phyloP scores from a whole-genome alignment of 2,113 vertebrate genomes.

The Larimichthys polyactis region DNA sequence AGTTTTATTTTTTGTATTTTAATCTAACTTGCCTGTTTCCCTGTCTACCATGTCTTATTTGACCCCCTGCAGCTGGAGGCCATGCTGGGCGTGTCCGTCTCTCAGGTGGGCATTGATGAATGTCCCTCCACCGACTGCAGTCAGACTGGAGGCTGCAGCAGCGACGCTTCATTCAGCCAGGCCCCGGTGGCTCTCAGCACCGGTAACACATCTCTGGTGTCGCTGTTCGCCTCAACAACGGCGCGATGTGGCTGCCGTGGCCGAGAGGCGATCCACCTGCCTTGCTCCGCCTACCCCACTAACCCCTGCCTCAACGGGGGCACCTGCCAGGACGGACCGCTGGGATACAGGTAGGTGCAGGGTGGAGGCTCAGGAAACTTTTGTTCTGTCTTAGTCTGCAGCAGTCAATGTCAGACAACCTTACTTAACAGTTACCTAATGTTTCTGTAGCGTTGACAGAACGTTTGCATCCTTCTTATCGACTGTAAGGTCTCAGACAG shows the following conservation, averaged over 20 bases:
- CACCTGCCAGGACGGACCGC: constrained; percentile 85
- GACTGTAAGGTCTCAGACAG: constrained; percentile 18
- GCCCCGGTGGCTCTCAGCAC: constrained; percentile 81
- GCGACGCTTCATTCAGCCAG: constrained; percentile 78
- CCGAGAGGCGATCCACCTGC: constrained; percentile 80
- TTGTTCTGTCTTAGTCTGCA: too few relatives aligned
- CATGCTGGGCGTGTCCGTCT: constrained; percentile 83
- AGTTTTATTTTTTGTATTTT: not conserved
- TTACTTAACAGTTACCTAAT: too few relatives aligned
- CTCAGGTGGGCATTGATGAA: constrained; percentile 88
- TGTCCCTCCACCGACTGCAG: constrained; percentile 85
- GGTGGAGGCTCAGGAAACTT: not conserved
- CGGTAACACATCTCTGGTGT: constrained; percentile 85
- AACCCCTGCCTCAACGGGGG: constrained; percentile 91
- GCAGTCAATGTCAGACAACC: too few relatives aligned
- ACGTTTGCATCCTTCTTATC: not conserved
- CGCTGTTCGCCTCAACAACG: constrained; percentile 77
- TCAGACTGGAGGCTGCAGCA: constrained; percentile 84
- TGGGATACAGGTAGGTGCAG: constrained; percentile 87
- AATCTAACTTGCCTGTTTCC: not conserved
- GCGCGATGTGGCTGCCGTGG: constrained; percentile 86
- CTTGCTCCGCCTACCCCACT: constrained; percentile 86
- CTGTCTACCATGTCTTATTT: not conserved
- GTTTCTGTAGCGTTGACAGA: too few relatives aligned
- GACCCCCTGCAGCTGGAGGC: constrained; percentile 85